Conservation (phyloP, 2,797 vertebrate species). For the Manis crassicaudata region DNA sequence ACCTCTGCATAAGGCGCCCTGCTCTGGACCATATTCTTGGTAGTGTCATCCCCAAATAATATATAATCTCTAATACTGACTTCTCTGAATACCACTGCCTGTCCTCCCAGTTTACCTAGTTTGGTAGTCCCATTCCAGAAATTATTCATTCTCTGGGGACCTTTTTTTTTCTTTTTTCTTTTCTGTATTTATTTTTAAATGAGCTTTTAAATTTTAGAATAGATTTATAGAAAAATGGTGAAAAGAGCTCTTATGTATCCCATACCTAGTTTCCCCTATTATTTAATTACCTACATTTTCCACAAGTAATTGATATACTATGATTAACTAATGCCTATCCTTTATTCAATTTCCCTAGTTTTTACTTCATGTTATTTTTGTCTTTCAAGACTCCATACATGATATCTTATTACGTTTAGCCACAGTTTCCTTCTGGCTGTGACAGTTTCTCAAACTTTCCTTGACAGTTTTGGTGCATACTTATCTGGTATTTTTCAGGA, state of each 20-base stretch:
- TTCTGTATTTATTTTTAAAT: background rate
- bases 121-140: background rate
- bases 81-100: background rate
- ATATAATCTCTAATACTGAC: background rate
- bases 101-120: background rate
- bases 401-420: background rate
- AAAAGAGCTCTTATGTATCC: background rate
- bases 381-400: background rate
- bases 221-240: background rate
- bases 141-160: background rate
- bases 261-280: background rate
- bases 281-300: background rate
- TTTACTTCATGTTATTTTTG: background rate
- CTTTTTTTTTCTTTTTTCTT: background rate
- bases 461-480: background rate
- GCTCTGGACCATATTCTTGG: background rate
- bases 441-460: background rate
- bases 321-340: background rate
- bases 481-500: background rate
- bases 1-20: background rate
- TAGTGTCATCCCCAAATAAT: background rate
- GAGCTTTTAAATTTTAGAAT: background rate
- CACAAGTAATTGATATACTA: background rate
- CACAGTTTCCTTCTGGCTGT: background rate
- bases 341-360: background rate